Percentiles rank a stretch among this genome's conserved stretches.
phyloP scores from a whole-genome alignment of 1,140 invertebrate genomes.

The Drosophila rufa region DNA sequence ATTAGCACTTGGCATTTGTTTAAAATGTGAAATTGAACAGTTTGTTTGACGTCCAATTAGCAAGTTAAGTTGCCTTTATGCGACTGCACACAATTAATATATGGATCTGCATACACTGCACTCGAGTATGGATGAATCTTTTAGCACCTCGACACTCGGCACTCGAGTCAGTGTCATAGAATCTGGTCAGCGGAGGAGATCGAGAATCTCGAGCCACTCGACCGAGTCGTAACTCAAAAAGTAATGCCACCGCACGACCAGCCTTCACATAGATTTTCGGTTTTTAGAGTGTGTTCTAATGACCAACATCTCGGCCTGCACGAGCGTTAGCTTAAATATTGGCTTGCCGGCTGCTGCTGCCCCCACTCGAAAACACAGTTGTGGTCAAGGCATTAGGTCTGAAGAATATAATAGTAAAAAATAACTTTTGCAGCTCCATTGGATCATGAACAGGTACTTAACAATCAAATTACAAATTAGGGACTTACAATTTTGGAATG shows the following conservation, averaged over 20 bases:
- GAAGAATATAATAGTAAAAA: no score
- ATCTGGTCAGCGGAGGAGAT: neutral
- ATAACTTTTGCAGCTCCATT: neutral
- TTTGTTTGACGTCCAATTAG: constrained; percentile 47
- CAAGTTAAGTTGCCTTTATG: constrained; percentile 22
- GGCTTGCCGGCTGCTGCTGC: constrained; percentile 10
- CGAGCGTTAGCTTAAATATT: constrained; percentile 26
- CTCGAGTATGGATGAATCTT: constrained; percentile 13
- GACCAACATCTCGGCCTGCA: constrained; percentile 38
- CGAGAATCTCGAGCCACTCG: constrained; percentile 32
- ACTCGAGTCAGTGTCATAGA: constrained; percentile 22
- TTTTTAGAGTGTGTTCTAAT: constrained; percentile 47
- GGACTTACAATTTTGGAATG: neutral
- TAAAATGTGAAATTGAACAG: constrained; percentile 48
- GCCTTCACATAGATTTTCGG: constrained; percentile 51
- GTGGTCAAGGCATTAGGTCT: constrained; percentile 5
- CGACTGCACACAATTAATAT: constrained; percentile 50
- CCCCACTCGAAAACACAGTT: constrained; percentile 8
- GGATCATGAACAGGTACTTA: neutral
- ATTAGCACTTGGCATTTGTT: constrained; percentile 38
- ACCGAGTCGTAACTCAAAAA: constrained; percentile 47
- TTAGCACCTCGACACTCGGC: constrained; percentile 26
- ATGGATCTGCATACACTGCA: constrained; percentile 42
- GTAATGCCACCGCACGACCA: constrained; percentile 33
- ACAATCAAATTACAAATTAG: neutral